Percentiles rank a stretch among this genome's conserved stretches.
Conservation (phyloP, 1,140 invertebrate species). For the Sarcophaga peregrina region DNA sequence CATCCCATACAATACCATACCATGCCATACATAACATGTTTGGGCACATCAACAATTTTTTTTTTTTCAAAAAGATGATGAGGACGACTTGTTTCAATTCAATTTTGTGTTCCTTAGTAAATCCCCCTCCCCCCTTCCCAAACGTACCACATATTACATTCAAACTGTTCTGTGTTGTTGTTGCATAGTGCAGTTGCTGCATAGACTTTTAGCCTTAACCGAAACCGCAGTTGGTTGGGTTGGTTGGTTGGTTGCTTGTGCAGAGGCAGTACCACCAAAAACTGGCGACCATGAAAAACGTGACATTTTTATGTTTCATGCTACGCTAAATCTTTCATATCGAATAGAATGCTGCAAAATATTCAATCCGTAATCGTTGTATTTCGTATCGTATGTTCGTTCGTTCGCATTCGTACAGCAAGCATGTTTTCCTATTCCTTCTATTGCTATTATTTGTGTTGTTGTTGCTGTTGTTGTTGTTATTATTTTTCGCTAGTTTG, state of each 20-base stretch:
- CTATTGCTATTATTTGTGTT: no score
- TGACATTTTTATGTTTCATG: slow-evolving; percentile 67
- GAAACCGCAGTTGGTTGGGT: no score
- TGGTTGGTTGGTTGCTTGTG: background rate
- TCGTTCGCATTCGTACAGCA: background rate
- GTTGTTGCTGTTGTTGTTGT: no score
- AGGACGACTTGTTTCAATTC: slow-evolving; percentile 27
- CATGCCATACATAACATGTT: slow-evolving; percentile 11
- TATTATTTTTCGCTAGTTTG: no score
- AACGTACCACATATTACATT: no score
- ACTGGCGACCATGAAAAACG: slow-evolving; percentile 66
- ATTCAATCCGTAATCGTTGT: no score
- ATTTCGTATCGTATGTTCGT: background rate
- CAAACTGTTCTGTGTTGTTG: no score
- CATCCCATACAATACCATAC: no score
- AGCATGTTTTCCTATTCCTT: background rate
- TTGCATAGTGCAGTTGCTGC: no score
- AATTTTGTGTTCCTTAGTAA: background rate
- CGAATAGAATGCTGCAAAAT: slow-evolving; percentile 56
- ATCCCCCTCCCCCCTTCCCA: no score
- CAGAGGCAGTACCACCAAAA: background rate
- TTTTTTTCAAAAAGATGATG: slow-evolving; percentile 33
- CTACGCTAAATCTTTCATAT: slow-evolving; percentile 67
- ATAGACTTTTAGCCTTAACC: no score
- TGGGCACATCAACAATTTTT: slow-evolving; percentile 27